A percentile compares a stretch with the other conserved stretches of the same genome.
These are phyloP conservation scores for Poecile montanus DNA, from an alignment of 2,797 vertebrate genomes.

Conservation along the genomic window DNA sequence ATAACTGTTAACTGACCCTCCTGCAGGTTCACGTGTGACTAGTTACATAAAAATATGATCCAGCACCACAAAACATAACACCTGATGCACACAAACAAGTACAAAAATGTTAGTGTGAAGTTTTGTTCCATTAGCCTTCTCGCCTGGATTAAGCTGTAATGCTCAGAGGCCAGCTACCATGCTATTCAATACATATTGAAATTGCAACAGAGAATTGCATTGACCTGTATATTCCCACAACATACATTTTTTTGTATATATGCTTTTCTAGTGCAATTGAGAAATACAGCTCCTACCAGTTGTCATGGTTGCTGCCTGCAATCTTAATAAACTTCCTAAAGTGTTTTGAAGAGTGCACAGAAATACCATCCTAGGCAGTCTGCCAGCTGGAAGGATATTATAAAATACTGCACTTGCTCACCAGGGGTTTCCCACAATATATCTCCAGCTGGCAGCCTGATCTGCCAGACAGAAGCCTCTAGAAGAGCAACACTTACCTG, in stretches of 20 bases:
- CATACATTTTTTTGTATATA: slow-evolving; percentile 20
- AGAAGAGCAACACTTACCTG: slow-evolving; percentile 31
- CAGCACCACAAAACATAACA: not conserved
- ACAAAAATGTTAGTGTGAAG: not conserved
- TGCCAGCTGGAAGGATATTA: slow-evolving; percentile 59
- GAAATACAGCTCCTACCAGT: slow-evolving; percentile 26
- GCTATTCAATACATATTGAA: not conserved
- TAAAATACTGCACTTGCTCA: slow-evolving; percentile 51
- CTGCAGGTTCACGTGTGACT: not conserved
- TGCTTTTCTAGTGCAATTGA: slow-evolving; percentile 15
- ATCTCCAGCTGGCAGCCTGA: slow-evolving; percentile 46
- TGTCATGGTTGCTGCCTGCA: slow-evolving; percentile 55
- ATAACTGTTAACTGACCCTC: not conserved
- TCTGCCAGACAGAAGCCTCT: slow-evolving; percentile 17
- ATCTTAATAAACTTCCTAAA: slow-evolving; percentile 57
- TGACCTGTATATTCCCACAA: not conserved
- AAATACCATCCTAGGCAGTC: slow-evolving; percentile 43
- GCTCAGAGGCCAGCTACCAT: not conserved
- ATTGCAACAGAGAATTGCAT: not conserved
- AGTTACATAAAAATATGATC: not conserved
- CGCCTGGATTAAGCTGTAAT: not conserved
- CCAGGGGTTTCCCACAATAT: slow-evolving; percentile 52
- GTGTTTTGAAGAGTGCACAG: slow-evolving; percentile 31
- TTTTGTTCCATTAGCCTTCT: not conserved
- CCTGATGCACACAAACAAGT: not conserved